Conservation (phyloP, 2,888 invertebrate genomes). For the Ochlodes sylvanus region DNA sequence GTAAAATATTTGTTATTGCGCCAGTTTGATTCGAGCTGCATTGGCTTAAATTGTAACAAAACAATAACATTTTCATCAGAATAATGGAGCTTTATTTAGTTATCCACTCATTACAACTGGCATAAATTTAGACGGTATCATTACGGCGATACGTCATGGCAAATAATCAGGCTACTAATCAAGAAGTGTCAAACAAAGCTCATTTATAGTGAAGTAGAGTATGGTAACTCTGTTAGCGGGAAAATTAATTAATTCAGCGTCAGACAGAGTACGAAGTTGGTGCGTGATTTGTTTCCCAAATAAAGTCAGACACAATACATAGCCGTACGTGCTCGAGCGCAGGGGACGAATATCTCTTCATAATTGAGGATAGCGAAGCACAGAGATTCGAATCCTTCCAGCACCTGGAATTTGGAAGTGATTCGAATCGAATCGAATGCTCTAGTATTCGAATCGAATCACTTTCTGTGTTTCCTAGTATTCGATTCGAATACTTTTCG, state of each 20-base stretch:
- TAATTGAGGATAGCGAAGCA: background rate
- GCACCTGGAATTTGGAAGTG: background rate
- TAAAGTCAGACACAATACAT: background rate
- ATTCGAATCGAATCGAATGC: no score
- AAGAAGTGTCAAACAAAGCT: slow-evolving; percentile 35
- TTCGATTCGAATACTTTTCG: no score
- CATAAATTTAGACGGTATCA: no score
- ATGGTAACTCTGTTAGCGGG: slow-evolving; percentile 31
- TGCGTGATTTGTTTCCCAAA: slow-evolving; percentile 5
- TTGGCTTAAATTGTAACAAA: no score
- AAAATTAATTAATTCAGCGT: slow-evolving; percentile 31
- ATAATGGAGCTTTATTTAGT: no score
- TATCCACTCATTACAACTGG: no score
- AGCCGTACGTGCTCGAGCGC: background rate
- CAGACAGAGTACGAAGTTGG: slow-evolving; percentile 13
- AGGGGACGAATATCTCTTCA: background rate
- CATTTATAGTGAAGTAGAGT: slow-evolving; percentile 28
- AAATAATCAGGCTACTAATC: slow-evolving; percentile 11
- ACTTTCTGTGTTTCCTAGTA: no score
- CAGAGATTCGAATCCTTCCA: background rate
- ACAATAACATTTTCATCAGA: no score
- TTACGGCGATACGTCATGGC: slow-evolving; percentile 4
- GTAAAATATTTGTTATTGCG: no score
- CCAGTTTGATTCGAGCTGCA: no score
- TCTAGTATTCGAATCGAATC: no score